Base-by-base conservation (phyloP, 2,113 vertebrate species). In the Steatornis caripensis region DNA sequence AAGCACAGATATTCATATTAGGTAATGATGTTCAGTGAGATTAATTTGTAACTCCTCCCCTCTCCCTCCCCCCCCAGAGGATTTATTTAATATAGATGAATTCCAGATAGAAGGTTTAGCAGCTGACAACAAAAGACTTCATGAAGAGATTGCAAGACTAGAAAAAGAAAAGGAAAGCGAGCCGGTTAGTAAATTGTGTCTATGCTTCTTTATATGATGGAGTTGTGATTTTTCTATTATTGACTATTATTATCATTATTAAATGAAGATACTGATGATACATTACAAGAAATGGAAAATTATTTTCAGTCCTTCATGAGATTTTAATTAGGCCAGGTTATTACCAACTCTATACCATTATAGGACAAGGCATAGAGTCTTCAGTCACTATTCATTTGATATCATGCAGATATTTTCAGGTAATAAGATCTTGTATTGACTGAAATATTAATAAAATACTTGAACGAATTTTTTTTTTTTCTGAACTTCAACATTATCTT, bases 111-210 rank as follows among this genome's bases (percentile, higher is more conserved):
- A 98, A 58, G 94, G 97, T 4, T 97, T 99, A 96, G 98, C 97
- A 90, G 98, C 98, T 85, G 99, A 99, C 84, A 97, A 98, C 96
- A 98, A 92, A 95, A 98, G 98, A 12, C 82, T 99, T 80, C 98
- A 96, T 34, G 98, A 99, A 58, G 98, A 99, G 92, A 97, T 99
- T 72, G 98, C 98, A 85, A 98, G 95, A 80, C 92, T 99, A 92
- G 99, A 99, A 95, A 99, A 98, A 88, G 99, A 99, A 88, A 99
- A 98, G 93, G 98, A 98, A 95, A 98, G 92, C 4, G 99, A 99
- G 58, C 98, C 98, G 93, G 99, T 99, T 41, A 95, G 99, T 98
- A 69, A 95, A 95, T 16, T 48, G 9, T 92, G 18, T 36, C 15
- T 93, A 12, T 70, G 11, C 39, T 58, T 78, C 24, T 83, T 75